phyloP scores from a whole-genome alignment of 1,140 invertebrate genomes.

The Helicoverpa zea region DNA sequence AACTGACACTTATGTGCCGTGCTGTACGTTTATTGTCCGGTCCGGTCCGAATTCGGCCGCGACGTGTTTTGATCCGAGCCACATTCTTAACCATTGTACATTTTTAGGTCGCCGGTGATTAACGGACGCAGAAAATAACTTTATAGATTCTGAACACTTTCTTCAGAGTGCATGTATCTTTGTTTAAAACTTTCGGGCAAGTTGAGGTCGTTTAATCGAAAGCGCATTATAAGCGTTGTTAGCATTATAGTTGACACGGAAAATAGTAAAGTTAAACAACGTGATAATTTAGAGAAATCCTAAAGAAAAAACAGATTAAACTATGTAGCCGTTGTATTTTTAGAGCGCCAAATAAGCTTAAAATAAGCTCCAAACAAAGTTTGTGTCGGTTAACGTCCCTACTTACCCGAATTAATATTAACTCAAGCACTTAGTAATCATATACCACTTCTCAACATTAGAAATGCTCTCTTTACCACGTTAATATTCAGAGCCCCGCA shows the following conservation, averaged over 20 bases:
- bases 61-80: slow-evolving; percentile 62
- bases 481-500: slow-evolving; percentile 77
- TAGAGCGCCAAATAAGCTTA: neutral
- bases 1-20: slow-evolving; percentile 79
- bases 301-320: neutral
- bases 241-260: too few species aligned
- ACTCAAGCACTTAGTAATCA: slow-evolving; percentile 49
- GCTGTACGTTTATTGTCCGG: slow-evolving; percentile 68
- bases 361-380: slow-evolving; percentile 29
- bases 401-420: slow-evolving; percentile 49
- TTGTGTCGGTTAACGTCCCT: slow-evolving; percentile 35
- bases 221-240: neutral
- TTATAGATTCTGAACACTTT: slow-evolving; percentile 53
- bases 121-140: slow-evolving; percentile 53
- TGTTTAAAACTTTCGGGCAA: slow-evolving; percentile 31
- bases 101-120: slow-evolving; percentile 57
- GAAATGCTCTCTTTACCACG: slow-evolving; percentile 57
- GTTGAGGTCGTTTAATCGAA: neutral
- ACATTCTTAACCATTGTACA: slow-evolving; percentile 59
- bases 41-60: slow-evolving; percentile 65
- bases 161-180: slow-evolving; percentile 28
- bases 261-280: too few species aligned
- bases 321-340: neutral
- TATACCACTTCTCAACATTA: slow-evolving; percentile 50
- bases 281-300: too few species aligned